Evolutionary conservation across 2,113 vertebrate genomes (phyloP).

Genomic region (Rhabdomys dilectus): DNA sequence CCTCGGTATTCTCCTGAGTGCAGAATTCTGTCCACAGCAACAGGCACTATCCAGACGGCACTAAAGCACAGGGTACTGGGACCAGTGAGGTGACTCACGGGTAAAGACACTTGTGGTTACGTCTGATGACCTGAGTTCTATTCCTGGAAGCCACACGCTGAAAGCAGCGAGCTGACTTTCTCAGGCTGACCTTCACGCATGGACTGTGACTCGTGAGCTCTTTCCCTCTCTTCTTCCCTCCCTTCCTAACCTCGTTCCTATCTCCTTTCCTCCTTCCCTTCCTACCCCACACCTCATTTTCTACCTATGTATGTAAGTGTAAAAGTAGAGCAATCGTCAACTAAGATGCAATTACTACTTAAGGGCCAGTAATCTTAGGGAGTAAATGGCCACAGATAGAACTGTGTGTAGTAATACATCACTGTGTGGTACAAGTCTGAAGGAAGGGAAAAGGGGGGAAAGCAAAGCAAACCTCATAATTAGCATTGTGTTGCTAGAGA

Average conservation of each 20-base stretch:
- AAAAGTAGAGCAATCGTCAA: neutral
- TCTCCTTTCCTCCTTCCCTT: neutral
- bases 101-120: neutral
- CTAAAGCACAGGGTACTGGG: too few species aligned
- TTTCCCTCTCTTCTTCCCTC: neutral
- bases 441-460: neutral
- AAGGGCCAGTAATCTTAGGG: too few species aligned
- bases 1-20: neutral
- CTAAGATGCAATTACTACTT: neutral
- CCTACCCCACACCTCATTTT: neutral
- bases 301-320: too few species aligned
- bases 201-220: too few species aligned
- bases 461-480: neutral
- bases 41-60: neutral
- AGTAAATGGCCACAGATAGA: neutral
- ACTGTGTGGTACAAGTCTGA: neutral
- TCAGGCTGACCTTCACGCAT: neutral
- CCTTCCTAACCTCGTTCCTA: neutral
- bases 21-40: neutral
- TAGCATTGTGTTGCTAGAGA: neutral
- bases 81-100: neutral
- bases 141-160: too few species aligned
- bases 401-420: neutral
- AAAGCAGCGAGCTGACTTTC: neutral
- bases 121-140: too few species aligned